These are phyloP conservation scores for Chiroxiphia lanceolata DNA, from an alignment of 2,797 vertebrate genomes.

Conservation along the genomic window DNA sequence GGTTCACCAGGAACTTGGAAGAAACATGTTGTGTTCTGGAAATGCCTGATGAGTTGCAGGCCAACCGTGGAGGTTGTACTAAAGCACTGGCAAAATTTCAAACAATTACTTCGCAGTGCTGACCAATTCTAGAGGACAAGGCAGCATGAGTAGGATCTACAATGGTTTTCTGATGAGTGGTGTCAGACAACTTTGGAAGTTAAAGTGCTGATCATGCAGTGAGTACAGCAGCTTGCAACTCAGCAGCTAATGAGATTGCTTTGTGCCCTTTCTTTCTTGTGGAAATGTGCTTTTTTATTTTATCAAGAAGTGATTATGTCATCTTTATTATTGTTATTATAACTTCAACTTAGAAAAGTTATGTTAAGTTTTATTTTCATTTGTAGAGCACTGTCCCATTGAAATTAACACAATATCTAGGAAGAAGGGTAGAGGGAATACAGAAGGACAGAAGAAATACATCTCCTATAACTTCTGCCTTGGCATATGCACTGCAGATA, in stretches of 20 bases:
- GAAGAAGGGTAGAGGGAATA: background rate
- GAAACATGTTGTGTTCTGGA: background rate
- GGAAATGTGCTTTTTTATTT: background rate
- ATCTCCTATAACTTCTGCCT: background rate
- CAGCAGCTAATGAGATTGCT: background rate
- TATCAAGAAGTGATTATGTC: background rate
- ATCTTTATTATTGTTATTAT: background rate
- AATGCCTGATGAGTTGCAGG: background rate
- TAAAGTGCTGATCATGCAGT: background rate
- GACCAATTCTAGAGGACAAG: background rate
- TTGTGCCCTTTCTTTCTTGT: background rate
- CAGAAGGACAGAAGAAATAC: background rate
- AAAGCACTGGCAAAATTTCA: background rate
- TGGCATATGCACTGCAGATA: background rate
- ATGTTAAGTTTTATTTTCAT: background rate
- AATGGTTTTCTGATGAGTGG: background rate
- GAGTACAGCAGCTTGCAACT: background rate
- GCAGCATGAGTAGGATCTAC: background rate
- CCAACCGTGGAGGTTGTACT: background rate
- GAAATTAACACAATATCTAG: background rate
- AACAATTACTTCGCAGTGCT: background rate
- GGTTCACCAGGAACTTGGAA: background rate
- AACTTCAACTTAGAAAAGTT: background rate
- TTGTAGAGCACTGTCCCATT: background rate
- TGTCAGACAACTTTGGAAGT: background rate